Conservation (phyloP, 1,140 invertebrate genomes). For the Pseudoatta argentina region DNA sequence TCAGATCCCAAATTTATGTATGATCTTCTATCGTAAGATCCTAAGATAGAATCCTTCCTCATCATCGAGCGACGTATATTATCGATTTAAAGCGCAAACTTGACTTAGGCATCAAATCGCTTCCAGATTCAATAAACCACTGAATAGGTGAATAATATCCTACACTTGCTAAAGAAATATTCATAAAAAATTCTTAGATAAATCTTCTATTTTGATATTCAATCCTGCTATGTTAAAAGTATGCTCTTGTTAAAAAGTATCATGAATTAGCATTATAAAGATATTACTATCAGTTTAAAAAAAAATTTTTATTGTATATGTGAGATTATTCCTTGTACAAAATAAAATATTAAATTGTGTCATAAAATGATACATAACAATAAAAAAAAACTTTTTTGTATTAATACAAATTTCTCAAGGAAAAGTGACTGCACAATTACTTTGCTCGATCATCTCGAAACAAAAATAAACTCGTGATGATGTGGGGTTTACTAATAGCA, state of each 20-base stretch:
- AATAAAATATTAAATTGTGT: not conserved
- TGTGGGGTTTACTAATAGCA: not conserved
- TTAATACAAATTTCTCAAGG: not conserved
- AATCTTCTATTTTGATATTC: not conserved
- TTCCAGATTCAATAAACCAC: conserved; percentile 62
- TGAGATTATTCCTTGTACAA: not conserved
- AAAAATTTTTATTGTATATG: not conserved
- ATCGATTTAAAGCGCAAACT: conserved; percentile 70
- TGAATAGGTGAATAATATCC: conserved; percentile 34
- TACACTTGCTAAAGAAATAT: conserved; percentile 3
- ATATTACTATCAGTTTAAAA: not conserved
- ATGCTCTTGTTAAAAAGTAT: not conserved
- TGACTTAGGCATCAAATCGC: conserved; percentile 56
- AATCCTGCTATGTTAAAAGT: too few relatives aligned
- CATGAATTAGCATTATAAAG: not conserved
- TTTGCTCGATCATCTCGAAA: not conserved
- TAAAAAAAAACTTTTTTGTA: not conserved
- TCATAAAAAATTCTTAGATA: not conserved
- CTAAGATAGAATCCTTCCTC: conserved; percentile 68
- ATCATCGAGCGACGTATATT: conserved; percentile 60
- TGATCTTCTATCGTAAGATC: conserved; percentile 65
- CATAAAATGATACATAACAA: not conserved
- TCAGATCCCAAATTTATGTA: conserved; percentile 75
- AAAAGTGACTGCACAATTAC: not conserved
- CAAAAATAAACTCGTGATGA: not conserved